Evolutionary conservation across 2,888 invertebrate species (phyloP).

Genomic region (Cancer borealis): DNA sequence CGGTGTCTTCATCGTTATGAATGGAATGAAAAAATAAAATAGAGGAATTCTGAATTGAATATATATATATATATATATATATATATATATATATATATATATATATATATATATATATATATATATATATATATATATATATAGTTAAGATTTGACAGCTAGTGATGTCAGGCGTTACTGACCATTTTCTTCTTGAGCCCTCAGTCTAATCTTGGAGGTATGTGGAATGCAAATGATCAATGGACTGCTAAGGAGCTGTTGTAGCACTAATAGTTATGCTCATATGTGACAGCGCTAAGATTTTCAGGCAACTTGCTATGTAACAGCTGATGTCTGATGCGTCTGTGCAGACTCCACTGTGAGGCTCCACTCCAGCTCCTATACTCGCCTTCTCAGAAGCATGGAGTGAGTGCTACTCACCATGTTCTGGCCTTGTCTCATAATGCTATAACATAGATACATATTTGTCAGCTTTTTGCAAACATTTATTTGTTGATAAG

Average conservation of each 20-base stretch:
- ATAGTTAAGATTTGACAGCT: no score
- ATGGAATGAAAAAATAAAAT: not conserved
- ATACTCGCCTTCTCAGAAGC: slow-evolving; percentile 35
- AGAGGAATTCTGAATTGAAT: not conserved
- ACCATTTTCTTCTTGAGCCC: not conserved
- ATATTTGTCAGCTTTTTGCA: not conserved
- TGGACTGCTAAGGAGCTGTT: slow-evolving; percentile 14
- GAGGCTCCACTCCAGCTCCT: slow-evolving; percentile 34
- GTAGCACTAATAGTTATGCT: not conserved
- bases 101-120: no score
- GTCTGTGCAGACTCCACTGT: not conserved
- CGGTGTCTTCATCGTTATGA: not conserved
- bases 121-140: no score
- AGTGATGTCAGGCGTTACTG: not conserved
- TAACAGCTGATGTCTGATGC: not conserved
- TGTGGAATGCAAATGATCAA: not conserved
- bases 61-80: no score
- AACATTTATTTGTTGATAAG: not conserved
- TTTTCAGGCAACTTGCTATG: not conserved
- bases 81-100: no score
- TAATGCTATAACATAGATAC: not conserved
- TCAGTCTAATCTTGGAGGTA: not conserved
- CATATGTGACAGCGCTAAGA: not conserved
- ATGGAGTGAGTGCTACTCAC: slow-evolving; percentile 13
- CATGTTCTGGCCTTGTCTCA: slow-evolving; percentile 35